These are phyloP conservation scores for Fulmarus glacialis DNA, from an alignment of 2,113 vertebrate genomes.

Conservation along the genomic window DNA sequence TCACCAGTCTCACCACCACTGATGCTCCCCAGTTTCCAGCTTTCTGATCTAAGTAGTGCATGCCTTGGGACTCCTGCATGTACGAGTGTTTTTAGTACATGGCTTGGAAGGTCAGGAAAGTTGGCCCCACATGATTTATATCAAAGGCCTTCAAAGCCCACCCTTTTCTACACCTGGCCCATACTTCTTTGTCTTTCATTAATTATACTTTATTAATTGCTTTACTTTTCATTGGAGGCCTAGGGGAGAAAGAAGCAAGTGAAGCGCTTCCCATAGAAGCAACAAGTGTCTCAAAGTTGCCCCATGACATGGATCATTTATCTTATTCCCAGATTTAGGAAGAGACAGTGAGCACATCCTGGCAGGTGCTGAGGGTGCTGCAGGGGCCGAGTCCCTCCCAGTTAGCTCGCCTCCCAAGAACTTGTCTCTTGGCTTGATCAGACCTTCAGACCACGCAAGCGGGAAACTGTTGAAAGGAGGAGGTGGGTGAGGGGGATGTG, in stretches of 20 bases:
- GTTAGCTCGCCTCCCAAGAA: background rate
- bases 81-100: background rate
- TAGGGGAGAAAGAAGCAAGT: background rate
- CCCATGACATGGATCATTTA: background rate
- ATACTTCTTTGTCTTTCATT: background rate
- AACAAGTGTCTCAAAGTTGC: background rate
- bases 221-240: background rate
- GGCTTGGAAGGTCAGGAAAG: background rate
- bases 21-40: background rate
- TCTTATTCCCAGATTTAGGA: background rate
- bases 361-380: background rate
- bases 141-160: background rate
- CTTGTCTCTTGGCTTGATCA: background rate
- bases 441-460: background rate
- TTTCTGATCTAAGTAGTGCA: background rate
- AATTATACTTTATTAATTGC: background rate
- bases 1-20: background rate
- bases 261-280: background rate
- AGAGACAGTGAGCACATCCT: background rate
- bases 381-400: background rate
- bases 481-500: background rate
- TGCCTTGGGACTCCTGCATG: background rate
- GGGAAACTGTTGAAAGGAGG: constrained; percentile 16
- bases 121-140: background rate
- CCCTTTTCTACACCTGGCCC: background rate